Percentiles rank a stretch among this genome's conserved stretches.
Conservation (phyloP, 2,888 invertebrate genomes). For the Argyresthia albistria region DNA sequence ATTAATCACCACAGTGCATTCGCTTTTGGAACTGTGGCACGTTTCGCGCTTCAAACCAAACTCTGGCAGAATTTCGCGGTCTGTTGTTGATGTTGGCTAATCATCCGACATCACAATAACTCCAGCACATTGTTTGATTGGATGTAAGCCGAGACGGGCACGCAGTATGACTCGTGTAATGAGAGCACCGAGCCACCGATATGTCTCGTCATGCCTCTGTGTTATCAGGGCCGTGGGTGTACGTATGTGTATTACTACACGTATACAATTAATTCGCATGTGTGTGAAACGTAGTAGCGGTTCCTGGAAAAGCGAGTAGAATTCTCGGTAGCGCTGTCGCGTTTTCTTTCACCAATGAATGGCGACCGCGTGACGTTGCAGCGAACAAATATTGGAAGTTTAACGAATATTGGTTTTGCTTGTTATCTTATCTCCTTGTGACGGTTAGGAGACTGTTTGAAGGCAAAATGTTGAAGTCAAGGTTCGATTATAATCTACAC, state of each 20-base stretch:
- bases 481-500: too few species aligned
- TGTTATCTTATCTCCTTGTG: too few species aligned
- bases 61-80: not conserved
- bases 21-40: slow-evolving; percentile 1
- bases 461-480: too few species aligned
- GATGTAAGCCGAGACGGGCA: slow-evolving; percentile 53
- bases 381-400: too few species aligned
- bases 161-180: slow-evolving; percentile 55
- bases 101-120: slow-evolving; percentile 20
- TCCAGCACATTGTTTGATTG: slow-evolving; percentile 49
- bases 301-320: slow-evolving; percentile 67
- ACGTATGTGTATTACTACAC: slow-evolving; percentile 31
- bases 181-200: slow-evolving; percentile 63
- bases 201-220: slow-evolving; percentile 49
- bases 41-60: not conserved
- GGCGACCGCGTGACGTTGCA: not conserved
- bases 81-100: not conserved
- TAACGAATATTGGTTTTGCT: too few species aligned
- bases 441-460: too few species aligned
- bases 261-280: slow-evolving; percentile 19
- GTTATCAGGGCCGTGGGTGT: slow-evolving; percentile 60
- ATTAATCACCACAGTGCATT: not conserved
- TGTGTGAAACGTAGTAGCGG: slow-evolving; percentile 59
- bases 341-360: slow-evolving; percentile 48
- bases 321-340: slow-evolving; percentile 62